Percentiles rank a stretch among this genome's conserved stretches.
phyloP scores from a whole-genome alignment of 2,888 invertebrate genomes.

The Eurytoma californica region DNA sequence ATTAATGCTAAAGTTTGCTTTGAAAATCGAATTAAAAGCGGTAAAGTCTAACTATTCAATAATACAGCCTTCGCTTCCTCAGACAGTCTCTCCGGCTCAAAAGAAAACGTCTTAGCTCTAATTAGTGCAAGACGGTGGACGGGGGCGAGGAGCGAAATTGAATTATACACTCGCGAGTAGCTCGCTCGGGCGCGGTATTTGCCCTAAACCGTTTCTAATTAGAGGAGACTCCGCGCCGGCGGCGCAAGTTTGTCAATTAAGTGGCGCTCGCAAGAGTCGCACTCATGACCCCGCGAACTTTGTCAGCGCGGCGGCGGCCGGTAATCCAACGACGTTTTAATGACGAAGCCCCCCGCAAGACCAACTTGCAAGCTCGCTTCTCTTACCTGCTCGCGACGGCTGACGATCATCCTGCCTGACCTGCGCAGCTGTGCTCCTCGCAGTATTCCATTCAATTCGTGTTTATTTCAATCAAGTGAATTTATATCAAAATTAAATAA shows the following conservation, averaged over 20 bases:
- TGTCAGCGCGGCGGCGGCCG: conserved; percentile 24
- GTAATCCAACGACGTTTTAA: conserved; percentile 38
- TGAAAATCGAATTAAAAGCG: no score
- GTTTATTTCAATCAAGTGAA: not conserved
- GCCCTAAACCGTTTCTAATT: conserved; percentile 52
- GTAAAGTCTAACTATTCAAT: no score
- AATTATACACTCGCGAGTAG: conserved; percentile 29
- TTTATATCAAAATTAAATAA: no score
- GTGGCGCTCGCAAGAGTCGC: conserved; percentile 41
- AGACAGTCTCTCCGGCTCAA: not conserved
- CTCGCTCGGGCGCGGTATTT: conserved; percentile 7
- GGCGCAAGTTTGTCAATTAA: conserved; percentile 54
- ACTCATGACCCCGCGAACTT: conserved; percentile 36
- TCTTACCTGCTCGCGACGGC: not conserved
- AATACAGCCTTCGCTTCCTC: not conserved
- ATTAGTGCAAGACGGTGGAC: conserved; percentile 29
- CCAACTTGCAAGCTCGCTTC: conserved; percentile 13
- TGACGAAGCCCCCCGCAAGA: conserved; percentile 19
- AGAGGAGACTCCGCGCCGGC: conserved; percentile 34
- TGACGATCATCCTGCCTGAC: no score
- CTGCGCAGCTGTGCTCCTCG: not conserved
- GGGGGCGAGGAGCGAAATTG: conserved; percentile 12
- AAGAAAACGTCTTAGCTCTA: conserved; percentile 40
- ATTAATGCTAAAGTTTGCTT: no score
- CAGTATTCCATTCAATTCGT: no score